Evolutionary conservation across 1,140 invertebrate genomes (phyloP).

Genomic region (Drosophila oshimai): DNA sequence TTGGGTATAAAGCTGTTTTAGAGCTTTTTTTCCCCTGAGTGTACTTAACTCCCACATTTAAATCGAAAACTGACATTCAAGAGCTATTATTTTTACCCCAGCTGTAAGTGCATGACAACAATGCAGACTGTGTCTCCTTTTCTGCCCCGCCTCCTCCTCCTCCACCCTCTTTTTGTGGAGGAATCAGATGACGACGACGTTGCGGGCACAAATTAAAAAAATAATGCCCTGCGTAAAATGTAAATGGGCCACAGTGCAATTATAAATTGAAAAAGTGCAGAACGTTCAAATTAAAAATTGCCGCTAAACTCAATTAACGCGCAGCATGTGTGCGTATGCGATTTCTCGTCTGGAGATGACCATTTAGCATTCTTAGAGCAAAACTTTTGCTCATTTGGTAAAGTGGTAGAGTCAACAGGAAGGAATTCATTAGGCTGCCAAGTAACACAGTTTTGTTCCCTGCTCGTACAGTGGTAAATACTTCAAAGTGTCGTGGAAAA

Average conservation of each 20-base stretch:
- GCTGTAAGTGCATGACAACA: neutral
- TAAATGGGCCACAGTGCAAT: constrained; percentile 75
- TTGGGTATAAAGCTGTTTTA: no score
- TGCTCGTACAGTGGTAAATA: neutral
- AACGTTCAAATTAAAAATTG: constrained; percentile 71
- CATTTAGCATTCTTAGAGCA: constrained; percentile 27
- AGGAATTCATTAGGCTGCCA: constrained; percentile 19
- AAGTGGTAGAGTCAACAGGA: constrained; percentile 31
- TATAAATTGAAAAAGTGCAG: constrained; percentile 68
- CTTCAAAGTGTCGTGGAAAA: neutral
- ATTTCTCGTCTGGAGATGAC: neutral
- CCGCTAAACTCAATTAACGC: constrained; percentile 70
- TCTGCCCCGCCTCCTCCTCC: neutral
- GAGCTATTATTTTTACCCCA: neutral
- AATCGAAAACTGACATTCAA: no score
- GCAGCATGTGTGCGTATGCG: constrained; percentile 4
- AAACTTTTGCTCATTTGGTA: constrained; percentile 42
- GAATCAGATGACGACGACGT: constrained; percentile 19
- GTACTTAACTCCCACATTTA: no score
- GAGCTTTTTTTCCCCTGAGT: no score
- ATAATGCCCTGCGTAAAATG: constrained; percentile 59
- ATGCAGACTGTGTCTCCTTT: neutral
- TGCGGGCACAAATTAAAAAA: constrained; percentile 52
- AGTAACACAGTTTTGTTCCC: neutral
- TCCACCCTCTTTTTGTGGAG: neutral